Conservation (phyloP, 2,113 vertebrate genomes). For the Pterocles burchelli region DNA sequence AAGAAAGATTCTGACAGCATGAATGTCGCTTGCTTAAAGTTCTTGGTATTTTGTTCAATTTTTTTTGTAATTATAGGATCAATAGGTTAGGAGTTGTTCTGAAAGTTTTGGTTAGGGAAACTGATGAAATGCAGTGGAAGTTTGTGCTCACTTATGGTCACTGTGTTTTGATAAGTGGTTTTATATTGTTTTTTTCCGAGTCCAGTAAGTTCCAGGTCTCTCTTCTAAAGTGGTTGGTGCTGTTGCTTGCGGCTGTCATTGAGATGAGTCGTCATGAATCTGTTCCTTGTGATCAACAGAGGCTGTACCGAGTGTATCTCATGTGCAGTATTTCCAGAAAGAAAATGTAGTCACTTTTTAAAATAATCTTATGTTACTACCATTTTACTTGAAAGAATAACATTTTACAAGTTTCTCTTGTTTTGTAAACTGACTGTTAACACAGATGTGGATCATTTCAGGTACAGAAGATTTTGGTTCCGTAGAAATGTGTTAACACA, state of each 20-base stretch:
- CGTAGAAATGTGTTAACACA: rapidly evolving
- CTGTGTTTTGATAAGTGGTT: background rate
- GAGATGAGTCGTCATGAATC: background rate
- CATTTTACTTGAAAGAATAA: background rate
- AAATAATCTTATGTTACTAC: background rate
- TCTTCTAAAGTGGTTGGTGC: background rate
- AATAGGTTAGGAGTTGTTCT: background rate
- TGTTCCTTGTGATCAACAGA: background rate
- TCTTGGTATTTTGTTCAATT: background rate
- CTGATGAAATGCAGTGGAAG: background rate
- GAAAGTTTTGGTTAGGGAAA: background rate
- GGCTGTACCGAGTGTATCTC: background rate
- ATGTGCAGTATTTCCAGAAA: background rate
- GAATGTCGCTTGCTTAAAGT: background rate
- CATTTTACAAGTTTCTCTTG: background rate
- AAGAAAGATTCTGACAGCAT: background rate
- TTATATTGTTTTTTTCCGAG: background rate
- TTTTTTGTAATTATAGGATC: background rate
- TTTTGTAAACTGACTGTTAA: background rate
- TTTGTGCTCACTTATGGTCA: background rate
- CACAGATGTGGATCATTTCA: background rate
- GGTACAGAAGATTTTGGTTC: background rate
- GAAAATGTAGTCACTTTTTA: background rate
- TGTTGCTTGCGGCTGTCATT: background rate
- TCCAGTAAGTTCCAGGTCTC: background rate